phyloP scores from a whole-genome alignment of 2,113 vertebrate genomes.

The Catharus minimus region DNA sequence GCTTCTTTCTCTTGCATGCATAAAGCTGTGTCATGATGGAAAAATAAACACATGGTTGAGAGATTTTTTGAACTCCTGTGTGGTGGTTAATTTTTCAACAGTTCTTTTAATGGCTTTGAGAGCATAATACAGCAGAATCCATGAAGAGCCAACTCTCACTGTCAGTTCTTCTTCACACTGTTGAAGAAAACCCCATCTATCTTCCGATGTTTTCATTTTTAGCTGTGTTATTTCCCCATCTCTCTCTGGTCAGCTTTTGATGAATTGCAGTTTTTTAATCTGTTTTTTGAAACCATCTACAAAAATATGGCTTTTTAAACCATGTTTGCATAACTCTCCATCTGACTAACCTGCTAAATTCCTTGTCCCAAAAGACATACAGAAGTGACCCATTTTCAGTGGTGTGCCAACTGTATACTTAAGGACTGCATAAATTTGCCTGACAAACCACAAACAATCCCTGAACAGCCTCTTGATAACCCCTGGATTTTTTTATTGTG shows the following conservation, averaged over 20 bases:
- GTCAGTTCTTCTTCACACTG: neutral
- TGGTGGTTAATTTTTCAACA: slow-evolving; percentile 59
- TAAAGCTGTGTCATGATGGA: slow-evolving; percentile 2
- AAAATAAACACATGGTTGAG: slow-evolving; percentile 37
- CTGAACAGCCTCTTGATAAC: slow-evolving; percentile 14
- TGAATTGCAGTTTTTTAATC: neutral
- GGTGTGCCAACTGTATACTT: neutral
- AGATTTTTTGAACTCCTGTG: slow-evolving; percentile 10
- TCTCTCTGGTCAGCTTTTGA: neutral
- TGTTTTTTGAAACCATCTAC: neutral
- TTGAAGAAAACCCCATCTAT: slow-evolving; percentile 8
- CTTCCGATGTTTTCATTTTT: neutral
- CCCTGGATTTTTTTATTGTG: neutral
- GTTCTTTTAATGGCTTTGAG: slow-evolving; percentile 45
- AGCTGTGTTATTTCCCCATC: neutral
- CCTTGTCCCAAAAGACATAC: slow-evolving; percentile 8
- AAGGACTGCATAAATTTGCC: neutral
- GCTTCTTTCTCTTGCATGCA: neutral
- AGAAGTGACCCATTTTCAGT: slow-evolving; percentile 41
- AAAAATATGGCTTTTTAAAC: neutral
- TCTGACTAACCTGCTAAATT: slow-evolving; percentile 37
- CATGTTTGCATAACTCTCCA: slow-evolving; percentile 6
- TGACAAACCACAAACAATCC: neutral
- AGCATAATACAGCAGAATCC: slow-evolving; percentile 2
- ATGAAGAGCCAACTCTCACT: neutral